Evolutionary conservation across 1,140 invertebrate species (phyloP), one percentile per base, ranked within the genome.

Genomic region (Drosophila nigromelanica): DNA sequence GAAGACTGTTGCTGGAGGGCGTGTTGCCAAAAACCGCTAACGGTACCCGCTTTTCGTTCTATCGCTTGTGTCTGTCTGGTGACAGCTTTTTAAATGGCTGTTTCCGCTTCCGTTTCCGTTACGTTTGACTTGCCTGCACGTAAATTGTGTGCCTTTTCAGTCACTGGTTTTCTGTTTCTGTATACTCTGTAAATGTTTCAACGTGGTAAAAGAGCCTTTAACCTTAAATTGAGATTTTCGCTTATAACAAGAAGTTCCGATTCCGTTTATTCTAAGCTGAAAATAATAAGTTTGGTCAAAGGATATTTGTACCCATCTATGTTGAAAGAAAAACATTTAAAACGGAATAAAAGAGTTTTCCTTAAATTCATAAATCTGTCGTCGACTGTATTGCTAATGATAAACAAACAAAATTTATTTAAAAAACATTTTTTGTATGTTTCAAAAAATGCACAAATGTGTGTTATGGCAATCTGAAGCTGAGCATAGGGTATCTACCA

Each of bases 61-160:
- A 51, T 66, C 42, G 33, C 58, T 70, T 58, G 24, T 45, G 15
- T 73, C 63, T 64, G 58, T 51, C 35, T 59, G 48, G 47, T 76
- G 78, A 73, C 66, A 54, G 63, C 55, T 76, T 87, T 81, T 86
- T 87, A 87, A 86, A 86, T 87, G 82, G 78, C 63, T 81, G 71
- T 62, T 81, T 86, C 81, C 81, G 81, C 14, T 86, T 80, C 82
- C 78, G 71, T 39, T 81, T 80, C 74, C 78, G 62, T 86, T 83
- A 73, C 82, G 64, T 86, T 86, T 86, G 82, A 87, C 75, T 87
- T 86, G 82, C 33, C 64, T 63, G 82, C 75, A 82, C 78, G 82
- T 86, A 87, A 86, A 87, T 86, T 72, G 66, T 64, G 78, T 72
- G 78, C 47, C 73, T 80, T 64, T 76, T 71, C 60, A 50, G 59